Base-by-base conservation (phyloP, 2,113 vertebrate species). In the Myocastor coypus region DNA sequence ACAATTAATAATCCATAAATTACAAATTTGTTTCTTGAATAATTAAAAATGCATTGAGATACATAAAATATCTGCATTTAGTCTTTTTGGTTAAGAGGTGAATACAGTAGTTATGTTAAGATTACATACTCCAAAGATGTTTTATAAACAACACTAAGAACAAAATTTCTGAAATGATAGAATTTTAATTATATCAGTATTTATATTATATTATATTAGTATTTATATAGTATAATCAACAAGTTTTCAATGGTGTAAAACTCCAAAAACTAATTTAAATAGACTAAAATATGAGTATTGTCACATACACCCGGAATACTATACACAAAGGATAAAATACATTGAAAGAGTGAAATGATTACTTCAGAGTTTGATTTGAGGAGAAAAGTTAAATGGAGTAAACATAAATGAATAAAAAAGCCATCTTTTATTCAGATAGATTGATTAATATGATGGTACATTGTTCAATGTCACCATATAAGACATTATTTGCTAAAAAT, bases 241-340 rank as follows among this genome's bases (percentile, higher is more conserved):
- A 91, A 86, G 2, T 92, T 97, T 94, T 93, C 37, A 92, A 17
- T 81, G n/a, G 4, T 83, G 86, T 91, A 83, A 89, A 96, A 87
- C 73, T 94, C 42, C 30, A 88, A 69, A 92, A 90, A 2, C 34
- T 83, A 83, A 75, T 92, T 91, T 92, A 96, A 96, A 89, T 16
- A 82, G 55, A 17, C 83, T 81, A 46, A 92, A 59, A 91, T 84
- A 2, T 94, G 40, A 96, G 40, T 34, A 92, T 37, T 57, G 14
- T 61, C 55, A 59, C 5, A 28, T 42, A 77, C 50, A 57, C 59
- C 87, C 86, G 63, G 16, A 94, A 87, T 14, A 26, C 87, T 50
- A 89, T 68, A 88, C 90, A 86, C 32, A 96, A 50, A 87, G 22
- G 32, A 13, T 71, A 87, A 69, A 69, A 88, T 89, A 94, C 50